These are phyloP conservation scores for Mimachlamys varia DNA, from an alignment of 2,888 invertebrate genomes.

Conservation along the genomic window DNA sequence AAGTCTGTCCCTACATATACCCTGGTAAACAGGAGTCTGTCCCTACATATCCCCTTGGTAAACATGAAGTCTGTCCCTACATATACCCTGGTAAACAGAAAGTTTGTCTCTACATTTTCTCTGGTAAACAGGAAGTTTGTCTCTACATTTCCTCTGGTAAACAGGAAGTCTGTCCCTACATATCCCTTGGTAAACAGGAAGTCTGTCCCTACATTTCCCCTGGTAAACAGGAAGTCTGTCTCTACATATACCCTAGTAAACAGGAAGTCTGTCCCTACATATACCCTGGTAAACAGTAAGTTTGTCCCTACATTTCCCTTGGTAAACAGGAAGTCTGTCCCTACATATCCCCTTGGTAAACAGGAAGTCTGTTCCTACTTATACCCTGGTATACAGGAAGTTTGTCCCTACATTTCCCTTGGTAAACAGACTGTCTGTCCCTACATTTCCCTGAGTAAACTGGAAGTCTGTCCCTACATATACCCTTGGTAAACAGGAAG, in stretches of 20 bases:
- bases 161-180: background rate
- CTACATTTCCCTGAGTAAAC: too few relatives aligned
- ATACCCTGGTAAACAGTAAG: too few relatives aligned
- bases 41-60: too few relatives aligned
- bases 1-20: background rate
- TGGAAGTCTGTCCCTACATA: background rate
- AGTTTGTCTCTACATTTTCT: background rate
- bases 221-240: too few relatives aligned
- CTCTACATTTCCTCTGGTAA: background rate
- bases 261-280: too few relatives aligned
- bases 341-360: too few relatives aligned
- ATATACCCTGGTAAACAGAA: background rate
- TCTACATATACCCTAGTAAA: too few relatives aligned
- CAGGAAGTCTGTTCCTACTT: too few relatives aligned
- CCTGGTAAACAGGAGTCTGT: background rate
- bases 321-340: too few relatives aligned
- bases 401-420: background rate
- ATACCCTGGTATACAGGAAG: too few relatives aligned
- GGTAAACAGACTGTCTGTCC: background rate
- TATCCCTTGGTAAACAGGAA: background rate
- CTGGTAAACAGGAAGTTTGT: background rate
- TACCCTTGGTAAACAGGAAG: background rate
- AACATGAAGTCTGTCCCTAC: background rate
- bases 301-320: too few relatives aligned
- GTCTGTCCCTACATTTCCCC: background rate